Conservation (phyloP, 2,113 vertebrate species). For the Neolamprologus variostigma region DNA sequence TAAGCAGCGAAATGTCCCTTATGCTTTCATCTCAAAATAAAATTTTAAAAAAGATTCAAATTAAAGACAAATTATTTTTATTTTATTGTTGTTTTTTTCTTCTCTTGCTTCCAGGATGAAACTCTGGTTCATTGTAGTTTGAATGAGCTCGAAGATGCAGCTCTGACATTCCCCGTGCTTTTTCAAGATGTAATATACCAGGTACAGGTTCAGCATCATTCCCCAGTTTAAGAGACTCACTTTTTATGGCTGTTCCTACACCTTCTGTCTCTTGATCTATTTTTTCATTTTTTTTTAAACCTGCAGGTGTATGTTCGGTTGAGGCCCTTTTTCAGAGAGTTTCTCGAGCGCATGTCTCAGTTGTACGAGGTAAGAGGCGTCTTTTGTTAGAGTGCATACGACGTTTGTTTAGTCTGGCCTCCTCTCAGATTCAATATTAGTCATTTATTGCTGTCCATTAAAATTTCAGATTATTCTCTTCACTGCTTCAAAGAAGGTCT, state of each 20-base stretch:
- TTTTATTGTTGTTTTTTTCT: neutral
- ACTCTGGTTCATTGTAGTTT: constrained; percentile 98
- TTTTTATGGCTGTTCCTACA: neutral
- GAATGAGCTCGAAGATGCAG: constrained; percentile 96
- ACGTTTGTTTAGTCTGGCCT: neutral
- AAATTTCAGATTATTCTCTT: constrained; percentile 92
- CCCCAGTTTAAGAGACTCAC: neutral
- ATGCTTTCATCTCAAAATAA: neutral
- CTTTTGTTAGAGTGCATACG: neutral
- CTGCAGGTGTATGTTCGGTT: constrained; percentile 92
- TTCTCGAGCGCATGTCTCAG: constrained; percentile 97
- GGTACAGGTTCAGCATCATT: constrained; percentile 64
- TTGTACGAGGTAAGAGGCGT: constrained; percentile 87
- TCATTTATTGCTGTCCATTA: neutral
- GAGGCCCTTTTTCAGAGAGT: constrained; percentile 97
- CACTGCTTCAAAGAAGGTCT: constrained; percentile 99
- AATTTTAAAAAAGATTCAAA: neutral
- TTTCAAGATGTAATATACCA: constrained; percentile 99
- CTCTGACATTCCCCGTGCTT: constrained; percentile 96
- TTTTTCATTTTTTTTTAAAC: neutral
- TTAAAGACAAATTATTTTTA: neutral
- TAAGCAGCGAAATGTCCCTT: constrained; percentile 35
- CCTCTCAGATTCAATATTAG: neutral
- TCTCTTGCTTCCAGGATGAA: constrained; percentile 80
- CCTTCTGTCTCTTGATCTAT: neutral